Percentiles rank a stretch among this genome's conserved stretches.
phyloP scores from a whole-genome alignment of 2,888 invertebrate species.

The Spilosoma lubricipeda region DNA sequence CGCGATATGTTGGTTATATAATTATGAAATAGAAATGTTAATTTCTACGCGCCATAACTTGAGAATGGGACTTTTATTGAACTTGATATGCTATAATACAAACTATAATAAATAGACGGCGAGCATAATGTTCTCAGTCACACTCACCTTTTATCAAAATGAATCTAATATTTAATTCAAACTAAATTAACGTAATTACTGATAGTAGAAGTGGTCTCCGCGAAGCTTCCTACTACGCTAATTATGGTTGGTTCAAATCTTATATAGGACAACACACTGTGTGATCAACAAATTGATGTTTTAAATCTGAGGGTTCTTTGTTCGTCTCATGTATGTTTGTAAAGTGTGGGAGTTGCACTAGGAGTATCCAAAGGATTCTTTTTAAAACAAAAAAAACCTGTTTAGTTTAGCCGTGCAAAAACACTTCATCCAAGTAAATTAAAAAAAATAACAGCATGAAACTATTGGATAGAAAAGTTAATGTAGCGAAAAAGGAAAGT shows the following conservation, averaged over 20 bases:
- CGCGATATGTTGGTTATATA: neutral
- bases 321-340: no score
- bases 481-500: neutral
- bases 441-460: neutral
- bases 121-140: neutral
- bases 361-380: no score
- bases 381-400: neutral
- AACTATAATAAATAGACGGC: neutral
- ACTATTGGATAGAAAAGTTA: neutral
- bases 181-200: neutral
- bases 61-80: neutral
- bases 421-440: neutral
- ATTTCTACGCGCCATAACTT: neutral
- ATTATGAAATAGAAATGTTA: slow-evolving; percentile 1
- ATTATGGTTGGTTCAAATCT: no score
- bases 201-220: no score
- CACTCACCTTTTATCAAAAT: neutral
- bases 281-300: no score
- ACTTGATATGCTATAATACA: neutral
- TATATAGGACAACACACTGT: no score
- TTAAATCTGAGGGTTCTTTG: no score
- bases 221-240: no score
- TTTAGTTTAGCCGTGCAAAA: neutral
- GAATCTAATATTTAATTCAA: neutral
- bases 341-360: no score